Conservation (phyloP, 2,797 vertebrate species). For the Schizopygopsis pylzovi region DNA sequence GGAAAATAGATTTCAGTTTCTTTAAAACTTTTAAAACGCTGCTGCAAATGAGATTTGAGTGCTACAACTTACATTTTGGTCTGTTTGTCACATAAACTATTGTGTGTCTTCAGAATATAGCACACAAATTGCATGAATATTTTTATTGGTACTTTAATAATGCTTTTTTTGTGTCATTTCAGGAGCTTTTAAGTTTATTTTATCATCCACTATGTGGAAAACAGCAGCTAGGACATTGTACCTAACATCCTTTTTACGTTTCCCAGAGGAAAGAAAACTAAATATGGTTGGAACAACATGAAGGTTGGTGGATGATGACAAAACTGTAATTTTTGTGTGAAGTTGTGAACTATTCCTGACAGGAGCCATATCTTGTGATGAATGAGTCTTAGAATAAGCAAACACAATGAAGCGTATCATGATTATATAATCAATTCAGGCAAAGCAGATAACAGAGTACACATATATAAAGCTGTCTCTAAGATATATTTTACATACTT, state of each 20-base stretch:
- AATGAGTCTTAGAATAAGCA: background rate
- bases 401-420: background rate
- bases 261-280: background rate
- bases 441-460: background rate
- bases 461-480: background rate
- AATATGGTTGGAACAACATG: background rate
- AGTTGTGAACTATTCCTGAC: background rate
- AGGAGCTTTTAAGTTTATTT: background rate
- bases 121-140: background rate
- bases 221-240: background rate
- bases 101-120: background rate
- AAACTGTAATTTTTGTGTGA: background rate
- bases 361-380: background rate
- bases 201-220: background rate
- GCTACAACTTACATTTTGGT: background rate
- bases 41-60: background rate
- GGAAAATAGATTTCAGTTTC: background rate
- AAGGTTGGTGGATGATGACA: background rate
- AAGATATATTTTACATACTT: background rate
- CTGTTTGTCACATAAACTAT: background rate
- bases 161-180: background rate
- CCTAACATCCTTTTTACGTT: background rate
- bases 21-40: background rate
- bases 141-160: background rate
- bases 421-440: constrained; percentile 10